A percentile compares a stretch with the other conserved stretches of the same genome.
These are phyloP conservation scores for Bryconaethiops microstoma DNA, from an alignment of 2,797 vertebrate species.

Conservation along the genomic window DNA sequence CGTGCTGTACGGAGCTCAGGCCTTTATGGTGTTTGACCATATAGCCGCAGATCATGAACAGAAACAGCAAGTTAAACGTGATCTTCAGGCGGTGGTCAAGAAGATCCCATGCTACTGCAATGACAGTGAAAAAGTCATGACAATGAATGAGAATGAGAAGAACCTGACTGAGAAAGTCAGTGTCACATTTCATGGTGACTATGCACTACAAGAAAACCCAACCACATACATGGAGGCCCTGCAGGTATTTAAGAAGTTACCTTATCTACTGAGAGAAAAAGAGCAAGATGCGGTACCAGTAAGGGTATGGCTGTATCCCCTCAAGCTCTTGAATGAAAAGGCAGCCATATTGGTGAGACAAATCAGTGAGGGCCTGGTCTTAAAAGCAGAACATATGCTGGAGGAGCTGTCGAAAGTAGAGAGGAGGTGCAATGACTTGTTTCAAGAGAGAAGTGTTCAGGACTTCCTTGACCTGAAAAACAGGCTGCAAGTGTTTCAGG, in stretches of 20 bases:
- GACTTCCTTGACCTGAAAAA: neutral
- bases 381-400: slow-evolving; percentile 2
- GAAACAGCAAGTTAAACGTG: slow-evolving; percentile 20
- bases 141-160: slow-evolving; percentile 35
- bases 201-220: slow-evolving; percentile 35
- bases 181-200: slow-evolving; percentile 54
- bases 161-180: slow-evolving; percentile 25
- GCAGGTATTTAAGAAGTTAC: slow-evolving; percentile 38
- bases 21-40: slow-evolving; percentile 52
- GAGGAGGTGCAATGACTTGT: slow-evolving; percentile 30
- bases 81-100: slow-evolving; percentile 36
- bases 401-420: slow-evolving; percentile 16
- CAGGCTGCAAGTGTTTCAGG: slow-evolving; percentile 9
- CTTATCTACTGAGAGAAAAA: slow-evolving; percentile 29
- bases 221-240: slow-evolving; percentile 48
- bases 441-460: neutral
- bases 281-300: slow-evolving; percentile 49
- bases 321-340: slow-evolving; percentile 31
- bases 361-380: slow-evolving; percentile 17
- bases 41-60: neutral
- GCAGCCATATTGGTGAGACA: slow-evolving; percentile 39
- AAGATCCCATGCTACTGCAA: slow-evolving; percentile 22
- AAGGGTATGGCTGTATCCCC: slow-evolving; percentile 55
- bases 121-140: neutral
- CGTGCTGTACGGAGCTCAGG: slow-evolving; percentile 46